Evolutionary conservation across 2,797 vertebrate genomes (phyloP).

Genomic region (Pithecia hirsuta): DNA sequence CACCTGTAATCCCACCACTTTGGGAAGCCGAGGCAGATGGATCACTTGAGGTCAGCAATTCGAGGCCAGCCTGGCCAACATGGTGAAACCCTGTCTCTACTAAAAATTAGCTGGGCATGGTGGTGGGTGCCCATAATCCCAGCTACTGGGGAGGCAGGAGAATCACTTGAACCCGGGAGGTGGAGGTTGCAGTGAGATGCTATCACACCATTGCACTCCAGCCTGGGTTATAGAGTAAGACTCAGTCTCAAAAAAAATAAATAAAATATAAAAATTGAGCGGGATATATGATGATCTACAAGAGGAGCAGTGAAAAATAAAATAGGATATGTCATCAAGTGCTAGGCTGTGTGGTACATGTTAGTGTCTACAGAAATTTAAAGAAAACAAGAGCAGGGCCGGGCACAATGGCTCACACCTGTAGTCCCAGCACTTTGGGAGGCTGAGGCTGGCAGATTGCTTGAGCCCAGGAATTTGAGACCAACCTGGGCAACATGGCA

Average conservation of each 20-base stretch:
- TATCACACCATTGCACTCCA: neutral
- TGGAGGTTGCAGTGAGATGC: neutral
- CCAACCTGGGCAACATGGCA: neutral
- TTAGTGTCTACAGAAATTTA: neutral
- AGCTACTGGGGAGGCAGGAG: neutral
- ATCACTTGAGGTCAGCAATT: neutral
- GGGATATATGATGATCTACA: neutral
- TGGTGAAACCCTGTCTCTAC: neutral
- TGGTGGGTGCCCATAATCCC: neutral
- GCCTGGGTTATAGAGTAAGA: neutral
- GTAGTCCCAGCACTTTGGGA: neutral
- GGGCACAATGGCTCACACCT: too few species aligned
- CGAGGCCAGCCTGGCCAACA: neutral
- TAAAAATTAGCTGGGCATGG: neutral
- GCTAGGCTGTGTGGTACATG: neutral
- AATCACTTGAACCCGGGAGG: neutral
- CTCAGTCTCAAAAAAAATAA: neutral
- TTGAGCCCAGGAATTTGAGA: neutral
- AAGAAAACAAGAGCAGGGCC: neutral
- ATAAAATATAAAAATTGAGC: neutral
- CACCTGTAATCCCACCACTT: neutral
- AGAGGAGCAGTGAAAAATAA: neutral
- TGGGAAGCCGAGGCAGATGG: neutral
- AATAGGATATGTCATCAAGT: neutral
- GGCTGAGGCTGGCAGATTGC: neutral